Evolutionary conservation across 2,888 invertebrate genomes (phyloP).

Genomic region (Synanthedon formicaeformis): DNA sequence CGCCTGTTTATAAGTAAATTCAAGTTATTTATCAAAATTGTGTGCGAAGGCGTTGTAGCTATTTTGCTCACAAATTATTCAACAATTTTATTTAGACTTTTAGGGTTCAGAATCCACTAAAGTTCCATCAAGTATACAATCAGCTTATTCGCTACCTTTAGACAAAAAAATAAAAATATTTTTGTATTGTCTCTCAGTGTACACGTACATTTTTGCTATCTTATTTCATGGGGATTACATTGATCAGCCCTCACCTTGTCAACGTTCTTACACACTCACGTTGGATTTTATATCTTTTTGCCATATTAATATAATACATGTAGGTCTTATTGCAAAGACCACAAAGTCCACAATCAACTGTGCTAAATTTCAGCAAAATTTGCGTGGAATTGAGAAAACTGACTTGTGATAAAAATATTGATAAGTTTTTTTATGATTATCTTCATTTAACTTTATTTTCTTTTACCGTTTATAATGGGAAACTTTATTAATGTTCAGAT

Average conservation of each 20-base stretch:
- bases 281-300: constrained; percentile 46
- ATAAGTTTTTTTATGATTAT: constrained; percentile 59
- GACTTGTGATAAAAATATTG: constrained; percentile 65
- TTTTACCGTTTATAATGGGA: constrained; percentile 11
- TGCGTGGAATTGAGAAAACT: constrained; percentile 50
- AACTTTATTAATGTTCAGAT: too few species aligned
- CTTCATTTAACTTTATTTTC: constrained; percentile 62
- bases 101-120: too few species aligned
- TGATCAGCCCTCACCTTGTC: constrained; percentile 67
- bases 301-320: constrained; percentile 10
- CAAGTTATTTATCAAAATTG: too few species aligned
- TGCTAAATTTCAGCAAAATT: constrained; percentile 5
- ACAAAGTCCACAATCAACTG: constrained; percentile 17
- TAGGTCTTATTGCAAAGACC: constrained; percentile 6
- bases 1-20: too few species aligned
- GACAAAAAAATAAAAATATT: too few species aligned
- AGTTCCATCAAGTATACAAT: too few species aligned
- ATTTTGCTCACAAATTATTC: too few species aligned
- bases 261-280: constrained; percentile 61
- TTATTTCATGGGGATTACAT: constrained; percentile 68
- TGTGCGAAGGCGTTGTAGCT: too few species aligned
- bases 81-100: too few species aligned
- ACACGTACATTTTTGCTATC: constrained; percentile 38
- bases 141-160: too few species aligned
- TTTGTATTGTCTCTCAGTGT: constrained; percentile 25